phyloP scores from a whole-genome alignment of 2,113 vertebrate genomes.

The Riparia riparia region DNA sequence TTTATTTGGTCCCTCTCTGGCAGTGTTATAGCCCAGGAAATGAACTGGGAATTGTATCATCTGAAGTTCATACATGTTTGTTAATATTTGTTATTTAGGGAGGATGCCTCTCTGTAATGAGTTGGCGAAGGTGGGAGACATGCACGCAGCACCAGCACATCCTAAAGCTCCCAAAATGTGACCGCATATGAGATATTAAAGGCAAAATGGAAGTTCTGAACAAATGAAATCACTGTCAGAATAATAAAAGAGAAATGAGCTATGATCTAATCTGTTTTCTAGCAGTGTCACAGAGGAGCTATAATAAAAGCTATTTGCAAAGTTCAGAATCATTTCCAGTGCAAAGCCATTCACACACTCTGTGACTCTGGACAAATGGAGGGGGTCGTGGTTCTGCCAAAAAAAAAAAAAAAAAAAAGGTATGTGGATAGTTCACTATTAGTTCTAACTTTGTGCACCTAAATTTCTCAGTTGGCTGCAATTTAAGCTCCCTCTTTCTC shows the following conservation, averaged over 20 bases:
- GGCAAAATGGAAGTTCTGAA: slow-evolving; percentile 65
- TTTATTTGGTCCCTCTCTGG: slow-evolving; percentile 45
- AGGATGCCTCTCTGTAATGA: slow-evolving; percentile 64
- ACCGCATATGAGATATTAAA: slow-evolving; percentile 63
- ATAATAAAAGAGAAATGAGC: slow-evolving; percentile 75
- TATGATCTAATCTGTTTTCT: slow-evolving; percentile 76
- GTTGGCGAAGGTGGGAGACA: slow-evolving; percentile 57
- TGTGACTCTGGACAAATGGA: slow-evolving; percentile 77
- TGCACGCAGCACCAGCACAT: slow-evolving; percentile 19
- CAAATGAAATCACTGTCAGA: slow-evolving; percentile 75
- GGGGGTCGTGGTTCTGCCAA: slow-evolving; percentile 71
- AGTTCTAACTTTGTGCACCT: slow-evolving; percentile 65
- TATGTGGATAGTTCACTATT: slow-evolving; percentile 57
- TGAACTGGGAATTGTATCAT: slow-evolving; percentile 56
- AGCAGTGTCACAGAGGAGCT: slow-evolving; percentile 67
- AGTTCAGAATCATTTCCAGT: slow-evolving; percentile 77
- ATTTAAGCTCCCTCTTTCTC: slow-evolving; percentile 39
- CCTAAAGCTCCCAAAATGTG: slow-evolving; percentile 71
- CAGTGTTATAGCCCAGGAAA: slow-evolving; percentile 49
- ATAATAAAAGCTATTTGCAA: slow-evolving; percentile 76
- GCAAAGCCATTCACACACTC: slow-evolving; percentile 75
- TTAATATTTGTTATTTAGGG: slow-evolving; percentile 69
- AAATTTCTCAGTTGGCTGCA: slow-evolving; percentile 60
- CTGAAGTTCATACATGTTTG: slow-evolving; percentile 68
- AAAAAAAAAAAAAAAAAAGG: slow-evolving; percentile 73